These are phyloP conservation scores for Lamellibrachia luymesi DNA, from an alignment of 1,140 invertebrate genomes.

Conservation along the genomic window DNA sequence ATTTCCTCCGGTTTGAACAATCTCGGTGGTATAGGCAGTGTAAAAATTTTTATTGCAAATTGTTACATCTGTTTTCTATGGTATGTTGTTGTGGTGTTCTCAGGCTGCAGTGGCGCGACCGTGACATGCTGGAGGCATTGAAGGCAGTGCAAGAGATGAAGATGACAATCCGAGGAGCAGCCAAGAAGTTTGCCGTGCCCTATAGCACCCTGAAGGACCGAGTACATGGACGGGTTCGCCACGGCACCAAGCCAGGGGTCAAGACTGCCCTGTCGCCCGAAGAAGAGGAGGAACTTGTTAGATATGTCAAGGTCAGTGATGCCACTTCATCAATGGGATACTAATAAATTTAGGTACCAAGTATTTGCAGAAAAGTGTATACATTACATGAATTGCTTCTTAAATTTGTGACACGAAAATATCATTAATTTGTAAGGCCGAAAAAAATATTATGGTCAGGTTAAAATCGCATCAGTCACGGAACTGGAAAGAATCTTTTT, in stretches of 20 bases:
- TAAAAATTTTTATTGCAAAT: not conserved
- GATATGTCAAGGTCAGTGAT: conserved; percentile 25
- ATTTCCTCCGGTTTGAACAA: not conserved
- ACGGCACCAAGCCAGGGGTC: conserved; percentile 30
- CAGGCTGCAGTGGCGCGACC: conserved; percentile 30
- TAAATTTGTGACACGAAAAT: too few species aligned
- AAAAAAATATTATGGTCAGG: too few species aligned
- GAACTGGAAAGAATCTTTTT: too few species aligned
- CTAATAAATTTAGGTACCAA: not conserved
- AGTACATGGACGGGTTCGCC: conserved; percentile 25
- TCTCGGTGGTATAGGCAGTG: not conserved
- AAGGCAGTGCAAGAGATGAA: conserved; percentile 30
- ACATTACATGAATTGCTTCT: not conserved
- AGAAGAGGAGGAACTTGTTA: conserved; percentile 30
- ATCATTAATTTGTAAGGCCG: too few species aligned
- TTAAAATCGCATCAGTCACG: too few species aligned
- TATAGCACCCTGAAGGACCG: conserved; percentile 34
- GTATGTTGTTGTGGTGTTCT: not conserved
- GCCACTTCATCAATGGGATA: not conserved
- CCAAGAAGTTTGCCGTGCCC: conserved; percentile 32
- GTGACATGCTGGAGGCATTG: conserved; percentile 33
- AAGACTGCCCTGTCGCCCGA: conserved; percentile 29
- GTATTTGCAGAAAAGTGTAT: not conserved
- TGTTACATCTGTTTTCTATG: conserved; percentile 11
- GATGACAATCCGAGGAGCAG: conserved; percentile 33